These are phyloP conservation scores for Choristoneura rosaceana DNA, from an alignment of 2,888 invertebrate genomes.

Conservation along the genomic window DNA sequence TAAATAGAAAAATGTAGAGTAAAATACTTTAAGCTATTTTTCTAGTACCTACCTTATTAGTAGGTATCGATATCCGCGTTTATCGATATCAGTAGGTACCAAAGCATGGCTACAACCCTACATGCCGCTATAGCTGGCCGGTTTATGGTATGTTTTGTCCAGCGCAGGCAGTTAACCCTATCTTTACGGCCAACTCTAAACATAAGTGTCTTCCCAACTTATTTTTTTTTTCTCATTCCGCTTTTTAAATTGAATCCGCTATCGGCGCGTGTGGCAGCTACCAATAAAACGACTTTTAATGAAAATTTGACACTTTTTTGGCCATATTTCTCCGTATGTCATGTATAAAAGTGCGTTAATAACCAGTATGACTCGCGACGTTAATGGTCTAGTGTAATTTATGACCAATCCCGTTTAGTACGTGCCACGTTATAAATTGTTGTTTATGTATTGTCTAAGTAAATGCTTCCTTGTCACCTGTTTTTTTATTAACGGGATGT, in stretches of 20 bases:
- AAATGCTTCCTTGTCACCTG: constrained; percentile 49
- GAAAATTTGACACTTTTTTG: constrained; percentile 75
- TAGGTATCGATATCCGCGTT: neutral
- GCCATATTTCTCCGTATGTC: constrained; percentile 3
- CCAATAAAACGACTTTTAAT: constrained; percentile 80
- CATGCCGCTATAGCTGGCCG: constrained; percentile 71
- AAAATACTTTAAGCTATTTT: too few relatives aligned
- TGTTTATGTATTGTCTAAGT: constrained; percentile 61
- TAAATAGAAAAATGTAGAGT: too few relatives aligned
- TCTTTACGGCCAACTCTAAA: constrained; percentile 84
- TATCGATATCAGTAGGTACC: constrained; percentile 24
- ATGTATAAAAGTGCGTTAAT: constrained; percentile 17
- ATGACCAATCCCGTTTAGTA: constrained; percentile 56
- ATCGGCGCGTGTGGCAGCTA: constrained; percentile 69
- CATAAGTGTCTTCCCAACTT: constrained; percentile 84
- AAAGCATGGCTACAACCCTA: constrained; percentile 63
- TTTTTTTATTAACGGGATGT: constrained; percentile 50
- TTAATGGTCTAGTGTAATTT: constrained; percentile 70
- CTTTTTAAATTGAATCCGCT: constrained; percentile 83
- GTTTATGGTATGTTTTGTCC: constrained; percentile 84
- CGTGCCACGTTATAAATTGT: constrained; percentile 76
- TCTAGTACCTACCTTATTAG: too few relatives aligned
- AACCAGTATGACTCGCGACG: constrained; percentile 51
- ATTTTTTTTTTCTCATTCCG: constrained; percentile 85
- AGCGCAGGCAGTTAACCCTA: constrained; percentile 84